Conservation (phyloP, 2,888 invertebrate genomes). For the Melieria picta region DNA sequence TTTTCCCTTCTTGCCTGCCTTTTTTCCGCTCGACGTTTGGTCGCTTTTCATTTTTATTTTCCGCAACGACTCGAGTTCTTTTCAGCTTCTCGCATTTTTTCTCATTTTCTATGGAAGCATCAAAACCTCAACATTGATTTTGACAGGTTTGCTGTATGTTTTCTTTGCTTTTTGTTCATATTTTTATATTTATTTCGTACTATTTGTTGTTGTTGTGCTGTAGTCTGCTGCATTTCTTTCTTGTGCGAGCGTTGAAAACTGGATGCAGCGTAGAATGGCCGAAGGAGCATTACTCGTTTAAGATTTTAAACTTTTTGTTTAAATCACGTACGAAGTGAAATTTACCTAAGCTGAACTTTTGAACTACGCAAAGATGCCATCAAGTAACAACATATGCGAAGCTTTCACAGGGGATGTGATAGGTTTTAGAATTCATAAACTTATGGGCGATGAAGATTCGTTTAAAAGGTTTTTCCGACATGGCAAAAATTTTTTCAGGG, state of each 20-base stretch:
- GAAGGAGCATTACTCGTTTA: conserved; percentile 1
- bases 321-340: conserved; percentile 26
- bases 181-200: neutral
- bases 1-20: conserved; percentile 18
- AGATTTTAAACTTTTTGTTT: conserved; percentile 31
- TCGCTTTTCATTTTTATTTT: conserved; percentile 7
- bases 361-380: no score
- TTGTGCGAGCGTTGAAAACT: neutral
- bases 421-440: no score
- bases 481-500: no score
- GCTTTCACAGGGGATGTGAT: no score
- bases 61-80: neutral
- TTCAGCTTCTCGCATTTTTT: conserved; percentile 28
- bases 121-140: conserved; percentile 47
- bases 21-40: neutral
- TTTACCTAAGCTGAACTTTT: no score
- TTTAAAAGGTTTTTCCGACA: no score
- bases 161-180: neutral
- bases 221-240: neutral
- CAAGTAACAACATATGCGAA: no score
- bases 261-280: no score
- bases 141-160: conserved; percentile 44
- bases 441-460: no score
- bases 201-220: neutral
- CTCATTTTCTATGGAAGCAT: conserved; percentile 39